Evolutionary conservation across 2,113 vertebrate genomes (phyloP), one percentile per base, ranked within the genome.

Genomic region (Brachypodius melanocephalos): DNA sequence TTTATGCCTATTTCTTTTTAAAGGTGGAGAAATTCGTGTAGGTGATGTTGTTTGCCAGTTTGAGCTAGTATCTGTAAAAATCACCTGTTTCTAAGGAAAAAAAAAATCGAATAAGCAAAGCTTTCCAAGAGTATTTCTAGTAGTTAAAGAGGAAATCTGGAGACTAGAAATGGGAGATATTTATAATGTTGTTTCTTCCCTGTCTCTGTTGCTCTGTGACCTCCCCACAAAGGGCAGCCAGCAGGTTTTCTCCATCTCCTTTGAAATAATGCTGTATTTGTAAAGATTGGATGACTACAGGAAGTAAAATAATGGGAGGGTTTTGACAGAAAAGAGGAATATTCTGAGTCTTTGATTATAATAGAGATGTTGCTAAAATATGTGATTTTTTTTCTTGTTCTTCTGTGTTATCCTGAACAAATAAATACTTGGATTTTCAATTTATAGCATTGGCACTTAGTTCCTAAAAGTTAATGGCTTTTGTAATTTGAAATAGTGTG

Each of bases 321-420:
- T 80, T 75, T 77, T 77, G 29, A 54, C 34, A 87, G 77, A 84
- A 72, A 58, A 80, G 9, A 61, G 49, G 4, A 80, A 43, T 69
- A 57, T 73, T 85, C 61, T 77, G 25, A 74, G 28, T 46, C 14
- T 81, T 69, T 57, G 40, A 31, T 61, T 89, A 24, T 69, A 84
- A 73, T 15, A 55, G 5, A 73, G 21, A 48, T 48, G 15, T 59
- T 85, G 26, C n/a, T 46, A 51, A 74, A 90, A 78, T 34, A 20
- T 0, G 0, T 17, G 5, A 10, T 26, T n/a, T 62, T 54, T 57
- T 12, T 38, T 20, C 22, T 45, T 17, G 5, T 88, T 67, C 17
- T 62, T 88, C 46, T 67, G 12, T 74, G 42, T 85, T 82, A 66
- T 13, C 28, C 48, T 79, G 55, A 77, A 22, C 32, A 68, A 73